Evolutionary conservation across 2,888 invertebrate genomes (phyloP).

Genomic region (Tetranychus piercei): DNA sequence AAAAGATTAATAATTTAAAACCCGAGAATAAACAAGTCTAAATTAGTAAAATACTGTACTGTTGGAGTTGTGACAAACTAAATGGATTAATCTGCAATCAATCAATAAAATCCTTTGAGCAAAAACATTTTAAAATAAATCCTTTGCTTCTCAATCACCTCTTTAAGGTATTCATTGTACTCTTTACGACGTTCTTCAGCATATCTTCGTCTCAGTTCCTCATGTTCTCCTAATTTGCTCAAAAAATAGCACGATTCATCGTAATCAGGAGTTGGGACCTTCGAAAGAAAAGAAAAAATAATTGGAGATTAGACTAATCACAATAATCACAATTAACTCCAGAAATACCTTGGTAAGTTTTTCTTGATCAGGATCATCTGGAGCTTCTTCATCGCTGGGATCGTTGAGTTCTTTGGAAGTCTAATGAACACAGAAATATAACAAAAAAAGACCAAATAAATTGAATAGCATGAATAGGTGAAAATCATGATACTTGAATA

Average conservation of each 20-base stretch:
- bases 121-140: no score
- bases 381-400: not conserved
- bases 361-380: not conserved
- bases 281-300: not conserved
- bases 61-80: not conserved
- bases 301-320: not conserved
- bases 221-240: slow-evolving; percentile 1
- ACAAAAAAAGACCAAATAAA: not conserved
- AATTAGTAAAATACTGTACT: not conserved
- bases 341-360: not conserved
- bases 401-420: not conserved
- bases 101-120: not conserved
- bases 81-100: not conserved
- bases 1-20: no score
- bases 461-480: not conserved
- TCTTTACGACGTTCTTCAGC: slow-evolving; percentile 17
- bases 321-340: not conserved
- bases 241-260: not conserved
- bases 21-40: not conserved
- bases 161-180: slow-evolving; percentile 18
- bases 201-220: slow-evolving; percentile 3
- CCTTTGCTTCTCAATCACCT: not conserved
- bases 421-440: not conserved
- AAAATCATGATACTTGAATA: not conserved
- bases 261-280: not conserved